A percentile compares a stretch with the other conserved stretches of the same genome.
These are phyloP conservation scores for Mystacornis crossleyi DNA, from an alignment of 2,113 vertebrate species.

Conservation along the genomic window DNA sequence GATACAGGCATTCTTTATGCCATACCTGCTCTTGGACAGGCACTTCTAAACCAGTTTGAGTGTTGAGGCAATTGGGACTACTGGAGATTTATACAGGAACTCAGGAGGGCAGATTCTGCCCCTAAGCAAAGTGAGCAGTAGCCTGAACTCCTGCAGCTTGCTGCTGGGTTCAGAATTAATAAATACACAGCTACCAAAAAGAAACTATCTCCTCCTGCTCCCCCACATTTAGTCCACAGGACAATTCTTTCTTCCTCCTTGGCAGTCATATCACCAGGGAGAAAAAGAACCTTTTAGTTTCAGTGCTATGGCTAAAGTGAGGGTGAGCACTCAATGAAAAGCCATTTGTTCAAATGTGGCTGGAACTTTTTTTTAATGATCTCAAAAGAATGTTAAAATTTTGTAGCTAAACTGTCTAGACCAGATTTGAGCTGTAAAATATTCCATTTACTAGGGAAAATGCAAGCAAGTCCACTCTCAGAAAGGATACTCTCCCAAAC, in stretches of 20 bases:
- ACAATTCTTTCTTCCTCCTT: constrained; percentile 2
- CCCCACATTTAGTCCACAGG: not conserved
- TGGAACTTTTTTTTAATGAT: constrained; percentile 20
- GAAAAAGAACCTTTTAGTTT: not conserved
- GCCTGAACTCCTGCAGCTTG: not conserved
- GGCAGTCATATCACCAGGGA: not conserved
- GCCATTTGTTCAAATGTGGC: constrained; percentile 38
- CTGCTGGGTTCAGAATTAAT: not conserved
- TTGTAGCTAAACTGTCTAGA: constrained; percentile 52
- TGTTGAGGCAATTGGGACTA: not conserved
- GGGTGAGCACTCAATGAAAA: constrained; percentile 25
- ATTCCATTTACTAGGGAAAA: constrained; percentile 32
- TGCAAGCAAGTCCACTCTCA: not conserved
- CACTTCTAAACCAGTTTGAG: not conserved
- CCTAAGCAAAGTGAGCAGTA: not conserved
- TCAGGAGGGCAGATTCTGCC: not conserved
- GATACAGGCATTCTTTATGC: not conserved
- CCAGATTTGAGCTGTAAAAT: constrained; percentile 42
- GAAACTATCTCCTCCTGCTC: not conserved
- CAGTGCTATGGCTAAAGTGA: not conserved
- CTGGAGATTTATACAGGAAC: not conserved
- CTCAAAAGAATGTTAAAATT: constrained; percentile 56
- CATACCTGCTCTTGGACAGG: not conserved
- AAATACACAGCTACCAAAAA: not conserved
- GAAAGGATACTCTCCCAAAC: not conserved